A percentile compares a stretch with the other conserved stretches of the same genome.
Evolutionary conservation across 1,140 invertebrate species (phyloP).

Genomic region (Oryzaephilus surinamensis): DNA sequence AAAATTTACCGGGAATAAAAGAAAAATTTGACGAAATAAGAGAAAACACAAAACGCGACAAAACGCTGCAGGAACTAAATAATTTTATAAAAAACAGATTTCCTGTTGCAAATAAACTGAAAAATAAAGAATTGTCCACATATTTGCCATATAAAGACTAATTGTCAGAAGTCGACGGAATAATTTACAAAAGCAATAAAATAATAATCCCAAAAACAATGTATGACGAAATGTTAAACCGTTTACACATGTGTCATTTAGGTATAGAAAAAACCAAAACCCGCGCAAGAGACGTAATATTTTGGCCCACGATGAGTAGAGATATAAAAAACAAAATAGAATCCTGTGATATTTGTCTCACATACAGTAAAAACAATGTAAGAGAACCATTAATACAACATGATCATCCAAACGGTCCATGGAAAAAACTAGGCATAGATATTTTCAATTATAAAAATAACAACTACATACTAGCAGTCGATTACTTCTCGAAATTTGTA

Average conservation of each 20-base stretch:
- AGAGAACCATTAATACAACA: slow-evolving; percentile 24
- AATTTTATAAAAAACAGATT: too few relatives aligned
- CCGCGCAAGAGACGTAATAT: slow-evolving; percentile 30
- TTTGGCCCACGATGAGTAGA: slow-evolving; percentile 31
- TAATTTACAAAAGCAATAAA: too few relatives aligned
- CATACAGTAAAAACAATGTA: not conserved
- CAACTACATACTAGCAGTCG: slow-evolving; percentile 21
- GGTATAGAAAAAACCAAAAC: slow-evolving; percentile 34
- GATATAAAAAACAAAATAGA: slow-evolving; percentile 21
- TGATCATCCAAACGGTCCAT: slow-evolving; percentile 24
- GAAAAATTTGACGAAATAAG: too few relatives aligned
- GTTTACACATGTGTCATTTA: slow-evolving; percentile 36
- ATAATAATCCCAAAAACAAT: slow-evolving; percentile 26
- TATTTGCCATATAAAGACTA: too few relatives aligned
- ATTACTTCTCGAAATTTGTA: slow-evolving; percentile 23
- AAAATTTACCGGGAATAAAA: too few relatives aligned
- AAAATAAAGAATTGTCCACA: too few relatives aligned
- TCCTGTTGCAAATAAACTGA: too few relatives aligned
- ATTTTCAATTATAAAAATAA: too few relatives aligned
- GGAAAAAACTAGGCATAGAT: slow-evolving; percentile 29
- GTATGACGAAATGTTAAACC: slow-evolving; percentile 30
- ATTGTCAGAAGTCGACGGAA: too few relatives aligned
- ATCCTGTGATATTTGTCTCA: not conserved
- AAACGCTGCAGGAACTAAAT: too few relatives aligned
- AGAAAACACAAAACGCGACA: too few relatives aligned